Percentiles rank a stretch among this genome's conserved stretches.
These are phyloP conservation scores for Odontamblyopus lacepedii DNA, from an alignment of 2,797 vertebrate genomes.

Conservation along the genomic window DNA sequence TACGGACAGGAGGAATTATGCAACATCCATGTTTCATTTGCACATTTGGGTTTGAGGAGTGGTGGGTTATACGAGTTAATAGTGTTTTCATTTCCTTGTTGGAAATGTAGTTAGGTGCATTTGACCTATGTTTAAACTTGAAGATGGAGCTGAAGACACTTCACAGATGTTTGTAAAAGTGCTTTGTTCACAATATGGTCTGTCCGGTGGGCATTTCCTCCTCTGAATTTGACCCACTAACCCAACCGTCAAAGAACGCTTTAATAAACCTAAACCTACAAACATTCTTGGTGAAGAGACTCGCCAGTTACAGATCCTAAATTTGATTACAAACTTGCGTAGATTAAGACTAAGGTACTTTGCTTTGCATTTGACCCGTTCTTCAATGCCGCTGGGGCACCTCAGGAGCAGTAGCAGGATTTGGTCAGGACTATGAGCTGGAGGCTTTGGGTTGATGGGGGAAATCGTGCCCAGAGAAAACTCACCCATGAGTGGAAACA, in stretches of 20 bases:
- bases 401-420: not conserved
- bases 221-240: not conserved
- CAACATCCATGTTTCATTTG: not conserved
- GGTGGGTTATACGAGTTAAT: not conserved
- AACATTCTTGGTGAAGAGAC: too few relatives aligned
- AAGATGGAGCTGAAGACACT: not conserved
- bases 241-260: not conserved
- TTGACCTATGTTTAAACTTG: not conserved
- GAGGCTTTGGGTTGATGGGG: not conserved
- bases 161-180: too few relatives aligned
- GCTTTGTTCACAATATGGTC: not conserved
- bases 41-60: not conserved
- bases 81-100: not conserved
- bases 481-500: not conserved
- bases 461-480: not conserved
- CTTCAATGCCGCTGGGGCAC: not conserved
- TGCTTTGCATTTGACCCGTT: not conserved
- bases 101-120: not conserved
- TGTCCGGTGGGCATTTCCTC: not conserved
- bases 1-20: not conserved
- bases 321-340: too few relatives aligned
- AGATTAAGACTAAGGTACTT: too few relatives aligned
- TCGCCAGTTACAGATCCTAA: too few relatives aligned
- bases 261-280: too few relatives aligned
- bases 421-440: not conserved